Percentiles rank a stretch among this genome's conserved stretches.
phyloP scores from a whole-genome alignment of 37 sponge, comb jelly and placozoan genomes.

The Bolinopsis microptera region DNA sequence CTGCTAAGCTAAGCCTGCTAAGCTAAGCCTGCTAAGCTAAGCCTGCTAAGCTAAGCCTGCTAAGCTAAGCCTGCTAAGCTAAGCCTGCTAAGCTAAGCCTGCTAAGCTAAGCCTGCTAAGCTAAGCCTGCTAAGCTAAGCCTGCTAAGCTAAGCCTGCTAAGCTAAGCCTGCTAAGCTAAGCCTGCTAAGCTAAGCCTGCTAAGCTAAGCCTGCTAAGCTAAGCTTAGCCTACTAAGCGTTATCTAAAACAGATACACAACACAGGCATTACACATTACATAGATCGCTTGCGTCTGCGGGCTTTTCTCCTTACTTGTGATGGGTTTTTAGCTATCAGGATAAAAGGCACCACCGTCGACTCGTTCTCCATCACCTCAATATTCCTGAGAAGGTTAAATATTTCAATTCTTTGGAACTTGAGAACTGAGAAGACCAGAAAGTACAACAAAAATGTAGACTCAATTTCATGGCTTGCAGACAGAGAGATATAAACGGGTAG shows the following conservation, averaged over 20 bases:
- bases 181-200: background rate
- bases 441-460: no score
- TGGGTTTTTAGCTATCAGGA: constrained; percentile 41
- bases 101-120: no score
- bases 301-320: background rate
- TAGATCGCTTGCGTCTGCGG: background rate
- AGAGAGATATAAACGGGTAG: no score
- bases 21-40: no score
- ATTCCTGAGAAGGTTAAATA: background rate
- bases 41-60: no score
- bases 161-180: background rate
- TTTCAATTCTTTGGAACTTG: background rate
- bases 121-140: background rate
- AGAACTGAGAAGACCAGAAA: background rate
- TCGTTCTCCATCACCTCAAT: background rate
- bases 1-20: no score
- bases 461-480: no score
- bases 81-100: no score
- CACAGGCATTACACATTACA: background rate
- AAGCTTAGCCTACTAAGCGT: background rate
- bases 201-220: background rate
- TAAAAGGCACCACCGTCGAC: constrained; percentile 1
- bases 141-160: background rate
- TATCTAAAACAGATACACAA: background rate
- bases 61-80: no score